Conservation (phyloP, 2,797 vertebrate species). For the Danio aesculapii region DNA sequence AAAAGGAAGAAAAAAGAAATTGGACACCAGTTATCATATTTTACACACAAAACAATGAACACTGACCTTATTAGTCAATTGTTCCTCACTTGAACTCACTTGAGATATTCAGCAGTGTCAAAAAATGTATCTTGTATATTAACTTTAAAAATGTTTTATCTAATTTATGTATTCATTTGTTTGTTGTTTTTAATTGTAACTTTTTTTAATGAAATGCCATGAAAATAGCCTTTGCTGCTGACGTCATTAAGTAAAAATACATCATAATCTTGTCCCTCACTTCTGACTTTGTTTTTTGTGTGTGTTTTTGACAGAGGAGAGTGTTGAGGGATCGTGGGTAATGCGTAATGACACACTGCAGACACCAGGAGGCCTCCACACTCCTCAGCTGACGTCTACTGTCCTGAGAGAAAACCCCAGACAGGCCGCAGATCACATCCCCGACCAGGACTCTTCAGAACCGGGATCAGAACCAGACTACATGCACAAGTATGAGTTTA, state of each 20-base stretch:
- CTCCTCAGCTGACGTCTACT: constrained; percentile 97
- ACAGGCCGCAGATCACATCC: constrained; percentile 92
- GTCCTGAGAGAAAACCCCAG: constrained; percentile 94
- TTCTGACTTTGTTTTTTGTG: constrained; percentile 11
- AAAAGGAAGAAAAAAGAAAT: no score
- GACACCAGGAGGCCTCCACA: constrained; percentile 91
- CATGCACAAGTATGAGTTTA: constrained; percentile 91
- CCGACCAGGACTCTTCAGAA: constrained; percentile 92
- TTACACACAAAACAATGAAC: neutral
- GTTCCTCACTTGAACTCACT: no score
- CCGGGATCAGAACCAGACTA: constrained; percentile 96
- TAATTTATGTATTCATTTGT: no score
- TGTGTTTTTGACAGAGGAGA: constrained; percentile 84
- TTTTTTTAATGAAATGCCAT: no score
- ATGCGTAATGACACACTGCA: constrained; percentile 93
- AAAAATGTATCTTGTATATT: no score
- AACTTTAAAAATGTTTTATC: no score
- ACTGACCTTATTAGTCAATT: neutral
- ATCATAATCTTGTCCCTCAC: neutral
- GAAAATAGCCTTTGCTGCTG: no score
- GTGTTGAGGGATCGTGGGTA: constrained; percentile 93
- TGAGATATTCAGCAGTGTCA: no score
- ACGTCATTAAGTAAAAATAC: no score
- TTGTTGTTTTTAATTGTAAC: no score
- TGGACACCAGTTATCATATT: no score